A percentile compares a stretch with the other conserved stretches of the same genome.
Evolutionary conservation across 1,140 invertebrate genomes (phyloP).

Genomic region (Drosophila busckii): DNA sequence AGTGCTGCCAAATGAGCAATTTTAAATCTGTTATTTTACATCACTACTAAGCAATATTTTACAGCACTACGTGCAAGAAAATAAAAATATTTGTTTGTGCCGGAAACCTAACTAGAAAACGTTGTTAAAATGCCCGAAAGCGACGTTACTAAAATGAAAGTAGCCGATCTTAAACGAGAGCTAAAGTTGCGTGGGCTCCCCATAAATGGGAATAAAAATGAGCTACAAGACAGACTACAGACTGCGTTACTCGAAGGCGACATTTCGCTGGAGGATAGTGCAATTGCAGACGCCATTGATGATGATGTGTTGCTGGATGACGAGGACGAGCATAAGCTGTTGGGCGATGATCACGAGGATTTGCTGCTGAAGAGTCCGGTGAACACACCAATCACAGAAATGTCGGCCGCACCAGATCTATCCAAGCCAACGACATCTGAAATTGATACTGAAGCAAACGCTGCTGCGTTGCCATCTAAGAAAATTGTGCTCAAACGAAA

Average conservation of each 20-base stretch:
- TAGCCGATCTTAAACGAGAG: slow-evolving; percentile 87
- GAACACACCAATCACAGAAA: slow-evolving; percentile 38
- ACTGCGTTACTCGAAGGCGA: slow-evolving; percentile 82
- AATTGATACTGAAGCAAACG: neutral
- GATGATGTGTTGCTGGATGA: slow-evolving; percentile 65
- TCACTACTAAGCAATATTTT: too few relatives aligned
- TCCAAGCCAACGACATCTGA: neutral
- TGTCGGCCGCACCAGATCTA: slow-evolving; percentile 35
- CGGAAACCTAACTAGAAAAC: slow-evolving; percentile 12
- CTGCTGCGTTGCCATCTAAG: slow-evolving; percentile 68
- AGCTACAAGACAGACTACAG: slow-evolving; percentile 87
- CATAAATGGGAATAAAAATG: slow-evolving; percentile 88
- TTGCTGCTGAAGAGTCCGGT: slow-evolving; percentile 66
- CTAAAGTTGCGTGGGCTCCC: slow-evolving; percentile 87
- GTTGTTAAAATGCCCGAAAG: slow-evolving; percentile 58
- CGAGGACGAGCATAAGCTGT: slow-evolving; percentile 65
- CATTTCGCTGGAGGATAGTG: slow-evolving; percentile 79
- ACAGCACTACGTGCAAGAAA: neutral
- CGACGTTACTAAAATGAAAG: slow-evolving; percentile 78
- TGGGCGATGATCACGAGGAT: slow-evolving; percentile 60
- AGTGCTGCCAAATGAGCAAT: too few relatives aligned
- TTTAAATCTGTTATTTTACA: too few relatives aligned
- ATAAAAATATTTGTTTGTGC: slow-evolving; percentile 25
- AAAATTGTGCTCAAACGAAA: slow-evolving; percentile 85
- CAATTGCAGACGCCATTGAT: slow-evolving; percentile 79